Percentiles rank a stretch among this genome's conserved stretches.
These are phyloP conservation scores for Melinaea menophilus DNA, from an alignment of 2,888 invertebrate species.

Conservation along the genomic window DNA sequence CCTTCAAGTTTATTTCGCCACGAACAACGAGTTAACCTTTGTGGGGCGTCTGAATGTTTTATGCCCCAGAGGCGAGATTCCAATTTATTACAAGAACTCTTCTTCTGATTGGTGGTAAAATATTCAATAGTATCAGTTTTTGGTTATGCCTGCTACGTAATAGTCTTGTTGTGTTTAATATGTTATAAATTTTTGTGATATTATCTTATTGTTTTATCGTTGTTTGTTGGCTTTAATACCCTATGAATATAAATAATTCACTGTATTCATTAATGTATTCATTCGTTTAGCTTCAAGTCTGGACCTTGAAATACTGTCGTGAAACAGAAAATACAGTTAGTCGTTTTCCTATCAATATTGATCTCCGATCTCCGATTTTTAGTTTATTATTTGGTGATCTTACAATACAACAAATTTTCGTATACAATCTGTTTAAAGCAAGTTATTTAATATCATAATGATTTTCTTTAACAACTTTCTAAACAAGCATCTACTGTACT, in stretches of 20 bases:
- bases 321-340: neutral
- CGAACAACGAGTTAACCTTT: conserved; percentile 54
- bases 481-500: too few species aligned
- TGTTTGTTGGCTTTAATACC: too few species aligned
- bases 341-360: too few species aligned
- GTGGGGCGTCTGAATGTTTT: conserved; percentile 69
- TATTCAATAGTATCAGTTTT: conserved; percentile 59
- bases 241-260: too few species aligned
- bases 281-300: too few species aligned
- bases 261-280: too few species aligned
- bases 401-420: too few species aligned
- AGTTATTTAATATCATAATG: too few species aligned
- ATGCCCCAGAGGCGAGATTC: conserved; percentile 63
- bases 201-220: neutral
- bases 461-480: too few species aligned
- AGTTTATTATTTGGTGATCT: too few species aligned
- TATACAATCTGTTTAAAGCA: too few species aligned
- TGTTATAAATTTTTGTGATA: conserved; percentile 23
- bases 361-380: too few species aligned
- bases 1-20: conserved; percentile 41
- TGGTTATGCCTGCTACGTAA: conserved; percentile 32
- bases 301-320: neutral
- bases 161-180: conserved; percentile 11
- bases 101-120: conserved; percentile 48
- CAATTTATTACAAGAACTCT: conserved; percentile 60